Base-by-base conservation (phyloP, 2,888 invertebrate species). In the Philhelius pedissequus region DNA sequence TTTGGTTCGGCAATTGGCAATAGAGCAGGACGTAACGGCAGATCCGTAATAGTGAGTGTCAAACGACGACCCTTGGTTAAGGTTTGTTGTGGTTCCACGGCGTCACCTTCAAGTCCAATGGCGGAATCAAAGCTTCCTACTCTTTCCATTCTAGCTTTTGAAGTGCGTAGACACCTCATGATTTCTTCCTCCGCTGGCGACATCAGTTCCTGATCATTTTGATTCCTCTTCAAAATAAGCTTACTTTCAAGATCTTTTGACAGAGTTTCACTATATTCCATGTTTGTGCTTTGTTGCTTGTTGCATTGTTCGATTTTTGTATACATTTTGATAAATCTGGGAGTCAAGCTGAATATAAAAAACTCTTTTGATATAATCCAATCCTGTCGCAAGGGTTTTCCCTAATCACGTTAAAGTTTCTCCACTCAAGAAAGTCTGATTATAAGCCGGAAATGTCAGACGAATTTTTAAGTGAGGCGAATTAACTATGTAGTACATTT, bases 61-160 rank as follows among this genome's bases (percentile, higher is more conserved):
- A 90, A 89, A 71, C 92, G 89, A 9, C 91, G 89, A 60, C 88
- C 87, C 43, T 56, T 87, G 84, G 58, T 89, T 88, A 0, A 76
- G 73, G 62, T 66, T 32, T 30, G 15, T 50, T 32, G 79, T 27
- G 71, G 82, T 74, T 86, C 87, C 30, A 82, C 84, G 8, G 87
- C 71, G 40, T 91, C 91, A 13, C 90, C 91, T 0, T 92, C 91
- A 20, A 92, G 78, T 1, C 91, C 91, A 38, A 92, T 68, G 0
- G 91, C 91, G 0, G 92, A 92, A 60, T 92, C 91, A 77, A 90
- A 91, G 87, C 92, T 92, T 11, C 89, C 89, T 4, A 91, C 91
- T 71, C 89, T 91, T 3, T 89, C 89, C 62, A 90, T 90, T 1
- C 82, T 87, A 48, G 87, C 88, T 52, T 58, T 66, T n/a, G 45